A percentile compares a stretch with the other conserved stretches of the same genome.
phyloP scores from a whole-genome alignment of 2,113 vertebrate genomes.

The Pogonocichla stellata region DNA sequence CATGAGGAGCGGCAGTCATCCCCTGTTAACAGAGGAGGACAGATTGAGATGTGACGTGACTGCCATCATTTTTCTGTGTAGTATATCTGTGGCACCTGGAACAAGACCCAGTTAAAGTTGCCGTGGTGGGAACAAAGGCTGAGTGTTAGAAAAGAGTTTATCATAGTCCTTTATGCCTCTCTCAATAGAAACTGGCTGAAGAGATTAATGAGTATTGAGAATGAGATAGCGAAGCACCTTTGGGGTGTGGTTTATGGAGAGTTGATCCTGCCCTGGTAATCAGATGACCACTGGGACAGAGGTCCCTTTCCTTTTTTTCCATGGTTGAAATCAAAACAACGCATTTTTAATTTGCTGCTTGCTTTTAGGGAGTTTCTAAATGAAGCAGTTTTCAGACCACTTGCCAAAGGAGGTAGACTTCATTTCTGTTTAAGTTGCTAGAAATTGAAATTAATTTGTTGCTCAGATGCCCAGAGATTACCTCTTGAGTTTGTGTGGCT shows the following conservation, averaged over 20 bases:
- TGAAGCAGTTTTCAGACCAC: not conserved
- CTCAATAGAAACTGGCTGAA: not conserved
- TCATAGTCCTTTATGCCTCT: not conserved
- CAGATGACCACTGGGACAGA: not conserved
- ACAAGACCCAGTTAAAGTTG: not conserved
- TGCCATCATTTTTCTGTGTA: not conserved
- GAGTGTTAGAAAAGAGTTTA: not conserved
- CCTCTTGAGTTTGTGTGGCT: not conserved
- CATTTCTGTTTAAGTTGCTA: not conserved
- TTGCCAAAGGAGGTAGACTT: not conserved
- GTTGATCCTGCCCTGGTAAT: not conserved
- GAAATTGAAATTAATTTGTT: slow-evolving; percentile 1
- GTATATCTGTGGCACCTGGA: not conserved
- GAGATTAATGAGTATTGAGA: not conserved
- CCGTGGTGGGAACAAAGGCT: not conserved
- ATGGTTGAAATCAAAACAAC: not conserved
- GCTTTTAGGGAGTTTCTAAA: not conserved
- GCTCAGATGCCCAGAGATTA: not conserved
- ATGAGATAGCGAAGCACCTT: not conserved
- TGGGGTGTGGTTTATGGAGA: not conserved
- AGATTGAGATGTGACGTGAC: not conserved
- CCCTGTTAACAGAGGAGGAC: not conserved
- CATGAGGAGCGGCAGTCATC: not conserved
- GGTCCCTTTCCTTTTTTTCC: not conserved
- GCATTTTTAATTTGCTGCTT: not conserved